These are phyloP conservation scores for Hyaena hyaena DNA, from an alignment of 2,113 vertebrate genomes.

Conservation along the genomic window DNA sequence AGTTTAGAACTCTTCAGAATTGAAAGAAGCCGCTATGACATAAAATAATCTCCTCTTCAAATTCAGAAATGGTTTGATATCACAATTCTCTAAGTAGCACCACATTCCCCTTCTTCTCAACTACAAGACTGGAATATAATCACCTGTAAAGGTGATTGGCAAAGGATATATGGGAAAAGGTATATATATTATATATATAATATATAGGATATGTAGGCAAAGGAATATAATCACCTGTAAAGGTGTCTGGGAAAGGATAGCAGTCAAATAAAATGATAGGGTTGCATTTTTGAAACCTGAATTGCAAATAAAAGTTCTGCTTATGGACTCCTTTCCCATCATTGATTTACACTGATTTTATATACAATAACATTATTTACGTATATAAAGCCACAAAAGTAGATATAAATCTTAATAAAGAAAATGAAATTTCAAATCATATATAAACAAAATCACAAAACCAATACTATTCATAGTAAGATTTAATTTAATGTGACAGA, in stretches of 20 bases:
- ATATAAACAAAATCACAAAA: slow-evolving; percentile 25
- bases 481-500: slow-evolving; percentile 4
- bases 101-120: not conserved
- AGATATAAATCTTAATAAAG: not conserved
- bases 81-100: not conserved
- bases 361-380: not conserved
- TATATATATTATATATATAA: too few relatives aligned
- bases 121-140: not conserved
- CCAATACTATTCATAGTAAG: not conserved
- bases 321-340: not conserved
- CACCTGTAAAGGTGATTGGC: not conserved
- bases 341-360: not conserved
- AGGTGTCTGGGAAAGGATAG: not conserved
- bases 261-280: not conserved
- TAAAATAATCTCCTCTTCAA: not conserved
- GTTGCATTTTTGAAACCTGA: not conserved
- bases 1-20: not conserved
- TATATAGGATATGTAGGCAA: not conserved
- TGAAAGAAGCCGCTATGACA: not conserved
- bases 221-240: not conserved
- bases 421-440: slow-evolving; percentile 20
- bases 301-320: not conserved
- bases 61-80: not conserved
- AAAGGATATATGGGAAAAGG: not conserved
- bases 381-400: not conserved